Base-by-base conservation (phyloP, 2,888 invertebrate genomes). In the Hypomecis atomaria region DNA sequence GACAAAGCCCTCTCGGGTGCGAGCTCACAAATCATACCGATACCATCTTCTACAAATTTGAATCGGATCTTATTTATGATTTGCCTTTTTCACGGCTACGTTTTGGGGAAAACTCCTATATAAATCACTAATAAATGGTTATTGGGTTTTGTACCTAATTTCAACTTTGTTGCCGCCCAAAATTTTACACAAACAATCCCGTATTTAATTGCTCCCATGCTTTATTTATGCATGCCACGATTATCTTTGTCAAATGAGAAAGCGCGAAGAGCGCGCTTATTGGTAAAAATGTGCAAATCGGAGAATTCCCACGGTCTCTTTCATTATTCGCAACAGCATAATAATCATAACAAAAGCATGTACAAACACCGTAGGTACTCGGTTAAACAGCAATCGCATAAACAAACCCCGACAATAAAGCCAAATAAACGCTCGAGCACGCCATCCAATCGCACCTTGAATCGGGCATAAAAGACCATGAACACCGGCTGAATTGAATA, bases 1-100 rank as follows among this genome's bases (percentile, higher is more conserved):
- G 87, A 85, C 83, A 84, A 81, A 86, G 85, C 85, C 86, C 86
- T 89, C 86, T 88, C 87, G 90, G 88, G 89, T 90, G 89, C 90
- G 91, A 92, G 91, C 86, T 86, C 82, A 93, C 86, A 93, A 93
- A 92, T 93, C 93, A 93, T 88, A 85, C 80, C 77, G 93, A 93
- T 93, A 93, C 83, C 89, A 93, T 93, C 93, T 92, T 92, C 90
- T 90, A 93, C 92, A 93, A 93, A 93, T 93, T 93, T 93, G 93
- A 93, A 92, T 92, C 93, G 92, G 92, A 92, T 91, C 91, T 92
- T 92, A 92, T 93, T 93, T 93, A 93, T 90, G 92, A 92, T 92
- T 92, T 89, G 92, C 90, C 91, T 91, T 91, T 93, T 93, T 92
- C 90, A 92, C 92, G 87, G 92, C 86, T 89, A 88, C 87, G 87